Evolutionary conservation across 2,888 invertebrate species (phyloP), one percentile per base, ranked within the genome.

Genomic region (Cephonodes hylas): DNA sequence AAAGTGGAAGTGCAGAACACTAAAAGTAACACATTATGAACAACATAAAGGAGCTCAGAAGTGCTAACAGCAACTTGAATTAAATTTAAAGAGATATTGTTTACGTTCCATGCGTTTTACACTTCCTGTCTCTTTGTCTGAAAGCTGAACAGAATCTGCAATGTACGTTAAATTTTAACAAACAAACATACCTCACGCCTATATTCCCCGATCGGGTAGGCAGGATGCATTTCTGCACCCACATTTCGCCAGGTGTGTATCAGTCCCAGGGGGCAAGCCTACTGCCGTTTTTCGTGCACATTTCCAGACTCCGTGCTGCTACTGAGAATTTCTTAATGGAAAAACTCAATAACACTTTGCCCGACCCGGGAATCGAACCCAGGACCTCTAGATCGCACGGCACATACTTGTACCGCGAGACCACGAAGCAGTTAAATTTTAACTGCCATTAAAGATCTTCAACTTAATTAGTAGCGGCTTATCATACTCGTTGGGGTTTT

Each of bases 401-500:
- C n/a, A n/a, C n/a, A n/a, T n/a, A n/a, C n/a, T n/a, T n/a, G n/a
- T n/a, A n/a, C n/a, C n/a, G n/a, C n/a, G n/a, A n/a, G n/a, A n/a
- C n/a, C n/a, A n/a, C n/a, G n/a, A n/a, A n/a, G n/a, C n/a, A n/a
- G 75, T 83, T 78, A 79, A 79, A 83, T 81, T 53, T 27, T 31
- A 53, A 53, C 31, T 31, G 18, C 75, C 77, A 71, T 81, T 79
- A 78, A 78, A 83, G 83, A 76, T 13, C 38, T 38, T 74, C 75
- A 74, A 81, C 79, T 81, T 83, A 84, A 83, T 84, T 83, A 83
- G 81, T 77, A 72, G 74, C 60, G 70, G 73, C 76, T 81, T 81
- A 83, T 84, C 82, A 79, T 70, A 63, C 69, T 66, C 38, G 57
- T 60, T 63, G 56, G 66, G 72, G 69, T 77, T 71, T 67, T 72